Percentiles rank a stretch among this genome's conserved stretches.
Evolutionary conservation across 2,888 invertebrate genomes (phyloP).

Genomic region (Scaptomyza tumidula): DNA sequence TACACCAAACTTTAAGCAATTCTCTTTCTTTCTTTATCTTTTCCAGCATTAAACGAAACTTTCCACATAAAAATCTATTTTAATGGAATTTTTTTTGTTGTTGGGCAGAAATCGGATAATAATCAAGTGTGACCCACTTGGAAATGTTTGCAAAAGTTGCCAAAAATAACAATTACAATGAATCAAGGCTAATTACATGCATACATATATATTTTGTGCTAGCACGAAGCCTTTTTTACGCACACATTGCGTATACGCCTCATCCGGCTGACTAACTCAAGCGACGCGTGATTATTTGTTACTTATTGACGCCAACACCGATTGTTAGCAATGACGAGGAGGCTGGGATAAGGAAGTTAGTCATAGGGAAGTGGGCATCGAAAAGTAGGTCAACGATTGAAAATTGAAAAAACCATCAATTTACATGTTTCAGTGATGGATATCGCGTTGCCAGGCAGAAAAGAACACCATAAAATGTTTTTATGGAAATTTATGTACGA

Average conservation of each 20-base stretch:
- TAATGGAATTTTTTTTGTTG: slow-evolving; percentile 4
- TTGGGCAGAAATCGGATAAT: background rate
- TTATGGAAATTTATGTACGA: slow-evolving; percentile 51
- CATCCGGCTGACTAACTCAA: slow-evolving; percentile 12
- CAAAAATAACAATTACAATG: slow-evolving; percentile 40
- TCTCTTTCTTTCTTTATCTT: background rate
- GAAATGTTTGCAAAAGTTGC: slow-evolving; percentile 20
- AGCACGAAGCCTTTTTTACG: slow-evolving; percentile 6
- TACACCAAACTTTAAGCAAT: slow-evolving; percentile 57
- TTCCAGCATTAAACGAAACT: slow-evolving; percentile 6
- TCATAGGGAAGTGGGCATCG: background rate
- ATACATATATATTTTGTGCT: background rate
- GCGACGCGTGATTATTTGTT: slow-evolving; percentile 37
- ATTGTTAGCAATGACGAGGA: background rate
- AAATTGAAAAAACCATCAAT: slow-evolving; percentile 60
- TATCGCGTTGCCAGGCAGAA: slow-evolving; percentile 45
- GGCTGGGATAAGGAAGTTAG: background rate
- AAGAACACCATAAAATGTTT: slow-evolving; percentile 38
- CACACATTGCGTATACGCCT: slow-evolving; percentile 37
- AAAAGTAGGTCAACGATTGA: slow-evolving; percentile 74
- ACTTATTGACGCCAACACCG: slow-evolving; percentile 18
- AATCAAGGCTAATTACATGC: slow-evolving; percentile 50
- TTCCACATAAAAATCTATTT: slow-evolving; percentile 35
- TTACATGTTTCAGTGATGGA: slow-evolving; percentile 39
- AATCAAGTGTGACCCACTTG: slow-evolving; percentile 48